phyloP scores from a whole-genome alignment of 2,888 invertebrate species.

The Leucania comma region DNA sequence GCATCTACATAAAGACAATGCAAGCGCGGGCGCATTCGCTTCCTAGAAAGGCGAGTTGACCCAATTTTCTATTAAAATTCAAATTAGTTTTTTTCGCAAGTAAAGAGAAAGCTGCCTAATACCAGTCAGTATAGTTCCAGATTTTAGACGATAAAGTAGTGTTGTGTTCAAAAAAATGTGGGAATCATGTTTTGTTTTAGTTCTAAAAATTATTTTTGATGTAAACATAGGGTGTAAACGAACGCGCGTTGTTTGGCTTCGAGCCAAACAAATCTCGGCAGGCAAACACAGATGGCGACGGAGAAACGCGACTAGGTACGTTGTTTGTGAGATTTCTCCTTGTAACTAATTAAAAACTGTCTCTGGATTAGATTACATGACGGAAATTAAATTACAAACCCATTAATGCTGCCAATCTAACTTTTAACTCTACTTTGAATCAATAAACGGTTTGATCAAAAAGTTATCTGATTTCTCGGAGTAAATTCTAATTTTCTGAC shows the following conservation, averaged over 20 bases:
- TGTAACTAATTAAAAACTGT: slow-evolving; percentile 64
- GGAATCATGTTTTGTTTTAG: slow-evolving; percentile 69
- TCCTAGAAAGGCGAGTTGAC: slow-evolving; percentile 82
- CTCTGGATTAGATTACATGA: slow-evolving; percentile 59
- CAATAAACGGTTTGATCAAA: slow-evolving; percentile 52
- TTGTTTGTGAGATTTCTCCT: slow-evolving; percentile 65
- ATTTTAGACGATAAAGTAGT: slow-evolving; percentile 84
- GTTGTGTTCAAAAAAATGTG: slow-evolving; percentile 73
- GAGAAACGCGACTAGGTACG: slow-evolving; percentile 71
- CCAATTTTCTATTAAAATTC: slow-evolving; percentile 88
- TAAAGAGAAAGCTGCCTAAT: slow-evolving; percentile 84
- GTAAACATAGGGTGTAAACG: slow-evolving; percentile 70
- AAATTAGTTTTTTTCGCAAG: slow-evolving; percentile 88
- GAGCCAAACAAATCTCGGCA: slow-evolving; percentile 71
- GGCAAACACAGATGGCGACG: slow-evolving; percentile 80
- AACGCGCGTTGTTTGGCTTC: slow-evolving; percentile 70
- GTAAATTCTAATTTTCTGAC: slow-evolving; percentile 23
- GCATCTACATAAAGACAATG: slow-evolving; percentile 63
- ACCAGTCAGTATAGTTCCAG: slow-evolving; percentile 78
- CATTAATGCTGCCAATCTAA: slow-evolving; percentile 34
- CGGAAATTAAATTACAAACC: slow-evolving; percentile 61
- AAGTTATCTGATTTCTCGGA: slow-evolving; percentile 36
- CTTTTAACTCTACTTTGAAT: slow-evolving; percentile 40
- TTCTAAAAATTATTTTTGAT: slow-evolving; percentile 70
- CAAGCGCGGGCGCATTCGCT: slow-evolving; percentile 69